phyloP scores from a whole-genome alignment of 2,888 invertebrate species.

The Stenodema calcarata region DNA sequence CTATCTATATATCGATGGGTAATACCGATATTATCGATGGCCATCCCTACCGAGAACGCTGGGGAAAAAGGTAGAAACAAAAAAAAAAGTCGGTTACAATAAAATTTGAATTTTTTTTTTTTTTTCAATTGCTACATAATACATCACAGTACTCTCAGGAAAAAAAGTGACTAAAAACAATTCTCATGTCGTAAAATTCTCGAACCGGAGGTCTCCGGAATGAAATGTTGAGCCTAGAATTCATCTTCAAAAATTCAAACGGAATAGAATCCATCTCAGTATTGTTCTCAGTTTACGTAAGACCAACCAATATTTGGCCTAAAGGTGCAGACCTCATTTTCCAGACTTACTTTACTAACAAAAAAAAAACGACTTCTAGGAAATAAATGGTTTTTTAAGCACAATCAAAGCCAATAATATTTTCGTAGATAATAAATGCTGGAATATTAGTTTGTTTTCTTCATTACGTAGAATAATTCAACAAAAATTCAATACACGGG shows the following conservation, averaged over 20 bases:
- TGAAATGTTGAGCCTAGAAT: neutral
- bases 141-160: constrained; percentile 7
- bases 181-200: neutral
- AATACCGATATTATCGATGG: too few species aligned
- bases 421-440: neutral
- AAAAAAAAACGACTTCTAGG: neutral
- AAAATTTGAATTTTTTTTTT: neutral
- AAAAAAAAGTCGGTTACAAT: neutral
- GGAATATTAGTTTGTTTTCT: neutral
- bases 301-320: neutral
- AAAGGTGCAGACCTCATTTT: neutral
- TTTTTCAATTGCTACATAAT: constrained; percentile 15
- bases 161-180: constrained; percentile 8
- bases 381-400: neutral
- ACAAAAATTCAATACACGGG: neutral
- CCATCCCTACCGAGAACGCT: too few species aligned
- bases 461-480: neutral
- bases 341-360: neutral
- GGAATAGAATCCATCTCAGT: neutral
- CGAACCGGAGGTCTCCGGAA: neutral
- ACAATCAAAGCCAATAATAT: neutral
- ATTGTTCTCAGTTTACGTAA: neutral
- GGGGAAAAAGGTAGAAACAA: neutral
- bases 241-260: neutral
- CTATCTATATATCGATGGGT: too few species aligned